These are phyloP conservation scores for Panthera tigris DNA, from an alignment of 2,113 vertebrate genomes.

Conservation along the genomic window DNA sequence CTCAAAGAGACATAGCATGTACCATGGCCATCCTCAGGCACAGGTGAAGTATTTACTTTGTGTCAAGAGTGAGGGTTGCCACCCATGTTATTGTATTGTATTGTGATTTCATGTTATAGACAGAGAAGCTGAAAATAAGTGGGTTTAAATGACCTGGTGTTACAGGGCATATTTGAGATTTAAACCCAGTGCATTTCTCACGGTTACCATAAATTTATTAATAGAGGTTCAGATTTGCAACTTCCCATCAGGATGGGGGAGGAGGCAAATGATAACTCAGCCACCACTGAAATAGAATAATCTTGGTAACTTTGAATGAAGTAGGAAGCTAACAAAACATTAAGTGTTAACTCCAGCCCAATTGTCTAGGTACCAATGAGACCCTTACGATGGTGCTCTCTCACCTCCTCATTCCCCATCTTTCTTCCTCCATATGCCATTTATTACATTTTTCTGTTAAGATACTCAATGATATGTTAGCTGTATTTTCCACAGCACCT, in stretches of 20 bases:
- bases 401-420: background rate
- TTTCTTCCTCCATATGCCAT: background rate
- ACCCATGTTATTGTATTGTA: background rate
- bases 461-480: background rate
- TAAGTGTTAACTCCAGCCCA: background rate
- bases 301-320: background rate
- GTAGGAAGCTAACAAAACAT: background rate
- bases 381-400: background rate
- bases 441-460: background rate
- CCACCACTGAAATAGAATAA: background rate
- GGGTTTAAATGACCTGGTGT: background rate
- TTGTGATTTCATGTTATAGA: background rate
- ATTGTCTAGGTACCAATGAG: background rate
- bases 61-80: background rate
- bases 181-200: background rate
- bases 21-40: background rate
- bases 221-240: background rate
- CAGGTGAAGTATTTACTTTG: background rate
- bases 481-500: background rate
- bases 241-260: background rate
- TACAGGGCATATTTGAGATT: background rate
- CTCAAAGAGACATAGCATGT: background rate
- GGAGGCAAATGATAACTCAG: background rate
- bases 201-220: background rate
- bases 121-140: background rate